These are phyloP conservation scores for Cassiopea andromeda DNA, from an alignment of 30 jellyfish, hydroid and myxozoan species.

Conservation along the genomic window DNA sequence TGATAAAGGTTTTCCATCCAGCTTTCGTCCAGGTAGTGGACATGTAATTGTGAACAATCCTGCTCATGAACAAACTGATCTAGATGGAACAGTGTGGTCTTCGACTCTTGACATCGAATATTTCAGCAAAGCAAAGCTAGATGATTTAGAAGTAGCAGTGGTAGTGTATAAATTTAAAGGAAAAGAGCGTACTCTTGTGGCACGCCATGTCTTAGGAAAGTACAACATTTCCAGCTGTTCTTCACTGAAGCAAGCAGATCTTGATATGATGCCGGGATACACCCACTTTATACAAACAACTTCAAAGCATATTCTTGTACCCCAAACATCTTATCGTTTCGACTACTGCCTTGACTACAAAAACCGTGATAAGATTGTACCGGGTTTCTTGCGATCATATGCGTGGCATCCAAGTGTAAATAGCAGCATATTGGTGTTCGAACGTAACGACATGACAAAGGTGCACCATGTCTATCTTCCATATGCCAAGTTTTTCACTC, in stretches of 20 bases:
- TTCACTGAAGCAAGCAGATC: slow-evolving; percentile 50
- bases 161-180: slow-evolving; percentile 56
- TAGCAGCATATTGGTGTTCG: slow-evolving; percentile 63
- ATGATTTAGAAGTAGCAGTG: slow-evolving; percentile 54
- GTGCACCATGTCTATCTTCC: slow-evolving; percentile 71
- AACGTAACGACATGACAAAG: slow-evolving; percentile 32
- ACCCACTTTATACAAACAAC: slow-evolving; percentile 61
- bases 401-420: slow-evolving; percentile 70
- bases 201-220: slow-evolving; percentile 62
- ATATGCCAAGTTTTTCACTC: slow-evolving; percentile 59
- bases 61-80: slow-evolving; percentile 72
- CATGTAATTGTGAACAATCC: slow-evolving; percentile 39
- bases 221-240: slow-evolving; percentile 47
- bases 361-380: slow-evolving; percentile 28
- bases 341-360: slow-evolving; percentile 44
- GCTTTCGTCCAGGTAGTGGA: not conserved
- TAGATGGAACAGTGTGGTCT: slow-evolving; percentile 68
- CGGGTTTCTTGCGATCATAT: slow-evolving; percentile 38
- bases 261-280: slow-evolving; percentile 68
- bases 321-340: slow-evolving; percentile 66
- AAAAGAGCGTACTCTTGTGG: slow-evolving; percentile 38
- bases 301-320: slow-evolving; percentile 43
- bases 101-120: slow-evolving; percentile 56
- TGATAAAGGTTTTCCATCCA: slow-evolving; percentile 31
- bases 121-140: slow-evolving; percentile 2